Evolutionary conservation across 1,140 invertebrate genomes (phyloP).

Genomic region (Octopus sinensis): DNA sequence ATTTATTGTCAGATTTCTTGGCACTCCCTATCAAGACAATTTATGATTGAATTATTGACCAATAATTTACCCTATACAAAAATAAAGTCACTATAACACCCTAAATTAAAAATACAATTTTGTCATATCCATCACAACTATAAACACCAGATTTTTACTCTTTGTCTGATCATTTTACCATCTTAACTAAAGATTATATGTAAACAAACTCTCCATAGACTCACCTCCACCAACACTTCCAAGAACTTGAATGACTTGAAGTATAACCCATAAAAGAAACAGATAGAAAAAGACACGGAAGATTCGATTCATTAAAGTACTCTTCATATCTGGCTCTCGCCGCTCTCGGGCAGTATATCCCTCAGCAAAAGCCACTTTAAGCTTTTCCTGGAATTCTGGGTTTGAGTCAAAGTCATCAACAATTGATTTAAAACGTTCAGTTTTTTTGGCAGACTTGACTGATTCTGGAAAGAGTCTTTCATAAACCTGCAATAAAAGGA

Average conservation of each 20-base stretch:
- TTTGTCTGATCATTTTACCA: too few relatives aligned
- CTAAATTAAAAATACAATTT: too few relatives aligned
- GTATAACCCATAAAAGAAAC: constrained; percentile 23
- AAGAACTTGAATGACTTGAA: constrained; percentile 29
- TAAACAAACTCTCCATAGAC: background rate
- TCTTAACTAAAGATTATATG: too few relatives aligned
- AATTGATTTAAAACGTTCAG: constrained; percentile 20
- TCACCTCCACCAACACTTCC: constrained; percentile 27
- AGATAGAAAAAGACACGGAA: constrained; percentile 25
- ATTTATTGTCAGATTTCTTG: too few relatives aligned
- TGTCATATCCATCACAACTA: too few relatives aligned
- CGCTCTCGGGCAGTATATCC: constrained; percentile 36
- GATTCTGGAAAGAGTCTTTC: constrained; percentile 25
- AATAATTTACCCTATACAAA: too few relatives aligned
- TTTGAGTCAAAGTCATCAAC: constrained; percentile 23
- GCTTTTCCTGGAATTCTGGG: constrained; percentile 31
- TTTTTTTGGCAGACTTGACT: constrained; percentile 9
- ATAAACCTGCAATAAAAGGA: constrained; percentile 19
- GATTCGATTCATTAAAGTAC: constrained; percentile 18
- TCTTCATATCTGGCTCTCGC: constrained; percentile 24
- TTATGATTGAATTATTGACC: too few relatives aligned
- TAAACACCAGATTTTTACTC: too few relatives aligned
- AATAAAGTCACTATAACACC: too few relatives aligned
- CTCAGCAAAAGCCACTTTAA: constrained; percentile 39
- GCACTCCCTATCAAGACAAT: too few relatives aligned